Base-by-base conservation (phyloP, 1,140 invertebrate species). In the Argopecten irradians region DNA sequence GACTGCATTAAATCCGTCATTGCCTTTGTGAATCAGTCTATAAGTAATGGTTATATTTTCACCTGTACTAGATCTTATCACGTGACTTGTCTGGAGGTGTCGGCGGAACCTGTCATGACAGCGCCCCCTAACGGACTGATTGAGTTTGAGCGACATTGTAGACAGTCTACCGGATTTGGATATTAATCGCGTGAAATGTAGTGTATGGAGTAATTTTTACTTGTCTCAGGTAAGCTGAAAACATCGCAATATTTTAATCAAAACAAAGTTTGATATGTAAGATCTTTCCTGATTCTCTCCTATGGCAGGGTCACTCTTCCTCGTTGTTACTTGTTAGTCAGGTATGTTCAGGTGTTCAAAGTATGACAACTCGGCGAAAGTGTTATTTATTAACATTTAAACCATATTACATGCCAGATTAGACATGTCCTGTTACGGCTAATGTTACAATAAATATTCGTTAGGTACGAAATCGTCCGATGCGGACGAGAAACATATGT, bases 61-160 rank as follows among this genome's bases (percentile, higher is more conserved):
- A 36, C 34, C 83, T 36, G 34, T 14, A n/a, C 19, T 84, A 39
- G 36, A 34, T 84, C 16, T 84, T n/a, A 34, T 39, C 83, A 84
- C 34, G 36, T 36, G 34, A 39, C 83, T 34, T 84, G 19, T 36
- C 83, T 36, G 36, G 36, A 36, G 34, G 19, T 84, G 83, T 36
- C 83, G 36, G 36, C 83, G 34, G 83, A 39, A 84, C 83, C 34
- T 39, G 34, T 84, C 34, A 36, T 84, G 83, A 84, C 36, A 36
- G 83, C 34, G 34, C 36, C 83, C 83, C 83, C 83, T 36, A 28
- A 34, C 13, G 36, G 36, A 39, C 32, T 71, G 55, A 71, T 71
- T 71, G 55, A 71, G 55, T 71, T 71, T 71, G 55, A 71, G 55
- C 55, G 55, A 71, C 55, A 71, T 71, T 71, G 55, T 71, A 71